A percentile compares a stretch with the other conserved stretches of the same genome.
These are phyloP conservation scores for Hypsibius dujardini DNA, from an alignment of 1,140 invertebrate genomes.

Conservation along the genomic window DNA sequence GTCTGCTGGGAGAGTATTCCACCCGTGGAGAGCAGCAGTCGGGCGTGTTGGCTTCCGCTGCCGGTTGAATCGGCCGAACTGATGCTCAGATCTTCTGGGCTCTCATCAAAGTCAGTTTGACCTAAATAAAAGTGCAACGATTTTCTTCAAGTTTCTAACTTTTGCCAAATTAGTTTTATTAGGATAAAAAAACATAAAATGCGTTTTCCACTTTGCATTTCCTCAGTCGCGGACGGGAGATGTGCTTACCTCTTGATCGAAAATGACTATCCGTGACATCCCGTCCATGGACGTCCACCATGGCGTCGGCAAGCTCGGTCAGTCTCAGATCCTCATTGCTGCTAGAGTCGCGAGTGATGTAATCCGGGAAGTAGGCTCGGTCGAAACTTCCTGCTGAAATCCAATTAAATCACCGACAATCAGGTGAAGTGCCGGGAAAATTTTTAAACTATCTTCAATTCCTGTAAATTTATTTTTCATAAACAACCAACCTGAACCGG, in stretches of 20 bases:
- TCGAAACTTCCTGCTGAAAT: constrained; percentile 56
- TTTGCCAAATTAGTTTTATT: background rate
- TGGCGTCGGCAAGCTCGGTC: constrained; percentile 79
- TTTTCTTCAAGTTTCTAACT: background rate
- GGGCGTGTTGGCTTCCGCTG: background rate
- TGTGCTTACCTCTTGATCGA: background rate
- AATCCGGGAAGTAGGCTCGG: constrained; percentile 37
- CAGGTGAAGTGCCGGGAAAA: too few relatives aligned
- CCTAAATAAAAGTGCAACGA: background rate
- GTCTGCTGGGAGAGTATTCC: too few relatives aligned
- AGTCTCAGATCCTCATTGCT: constrained; percentile 52
- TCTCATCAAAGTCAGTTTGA: constrained; percentile 7
- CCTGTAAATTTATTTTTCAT: constrained; percentile 2
- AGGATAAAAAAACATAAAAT: constrained; percentile 5
- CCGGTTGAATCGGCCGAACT: background rate
- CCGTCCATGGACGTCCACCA: constrained; percentile 53
- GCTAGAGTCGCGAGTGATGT: constrained; percentile 34
- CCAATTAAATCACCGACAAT: too few relatives aligned
- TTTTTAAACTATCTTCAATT: background rate
- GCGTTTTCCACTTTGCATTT: background rate
- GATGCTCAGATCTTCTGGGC: constrained; percentile 4
- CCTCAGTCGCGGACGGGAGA: background rate
- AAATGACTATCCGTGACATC: background rate
- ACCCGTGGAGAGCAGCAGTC: background rate
- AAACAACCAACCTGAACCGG: constrained; percentile 55